Evolutionary conservation across 2,888 invertebrate species (phyloP), one percentile per base, ranked within the genome.

Genomic region (Melinaea marsaeus): DNA sequence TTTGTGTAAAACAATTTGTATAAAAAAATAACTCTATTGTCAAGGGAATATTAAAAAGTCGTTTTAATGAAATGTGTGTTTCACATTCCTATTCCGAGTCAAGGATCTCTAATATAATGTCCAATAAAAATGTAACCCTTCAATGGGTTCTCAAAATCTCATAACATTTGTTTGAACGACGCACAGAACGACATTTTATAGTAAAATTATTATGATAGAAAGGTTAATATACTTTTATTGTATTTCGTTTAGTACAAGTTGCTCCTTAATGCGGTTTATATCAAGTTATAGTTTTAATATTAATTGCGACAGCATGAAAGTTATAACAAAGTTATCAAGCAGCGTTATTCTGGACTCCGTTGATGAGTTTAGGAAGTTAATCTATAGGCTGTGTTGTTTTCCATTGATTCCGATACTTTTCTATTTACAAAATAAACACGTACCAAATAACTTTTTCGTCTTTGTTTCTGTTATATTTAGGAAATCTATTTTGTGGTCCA

Each of bases 321-420:
- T 82, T 82, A 80, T 81, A 82, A 81, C 79, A 80, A 88, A 88
- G 79, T 88, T 87, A 81, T 65, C 76, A 78, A 84, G 81, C 77
- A 83, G 79, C 82, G 79, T 75, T 73, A 84, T 79, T 77, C 79
- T 69, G 76, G 75, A 79, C 75, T 79, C 79, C 77, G 77, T 83
- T 86, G 87, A 88, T 88, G 84, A 87, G 88, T 89, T 88, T 85
- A 82, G 77, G 76, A 87, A 88, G 83, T 88, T 86, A 42, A 42
- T 42, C 78, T 78, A 76, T 78, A 71, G 71, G 70, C 76, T 78
- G 74, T 79, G 79, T 80, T 79, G 81, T 79, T 75, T 71, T 72
- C 72, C 63, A 64, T 64, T 63, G 60, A 54, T 58, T 64, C 42
- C 42, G 6, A 5, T 42, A 3, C 42, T 42, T 37, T 64, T 62